Evolutionary conservation across 2,888 invertebrate genomes (phyloP), one percentile per base, ranked within the genome.

Genomic region (Asteroscopus sphinx): DNA sequence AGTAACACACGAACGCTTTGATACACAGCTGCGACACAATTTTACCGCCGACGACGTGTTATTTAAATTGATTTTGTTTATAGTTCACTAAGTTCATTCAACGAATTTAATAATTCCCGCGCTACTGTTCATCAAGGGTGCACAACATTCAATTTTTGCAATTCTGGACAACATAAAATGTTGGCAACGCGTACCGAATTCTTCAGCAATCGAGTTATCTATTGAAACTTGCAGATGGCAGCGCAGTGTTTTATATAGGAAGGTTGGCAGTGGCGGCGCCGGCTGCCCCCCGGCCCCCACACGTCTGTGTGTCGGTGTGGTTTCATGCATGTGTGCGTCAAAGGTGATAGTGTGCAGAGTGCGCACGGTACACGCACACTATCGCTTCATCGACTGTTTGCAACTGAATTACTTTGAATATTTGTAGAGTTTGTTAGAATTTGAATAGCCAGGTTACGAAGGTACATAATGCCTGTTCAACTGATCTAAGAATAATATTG

Each of bases 161-260:
- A 81, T 63, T 80, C 67, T 76, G 80, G 76, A 81, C 81, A 79
- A 80, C 77, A 77, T 81, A 76, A 82, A 86, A 88, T 88, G 89
- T 91, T 92, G 87, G 87, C 82, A 90, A 85, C 92, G 87, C 90
- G 91, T 82, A 88, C 88, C 84, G 87, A 85, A 83, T 89, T 87
- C 81, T 86, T 89, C 88, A 87, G 89, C 88, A 86, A 83, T 88
- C 92, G 88, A 92, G 93, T 94, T 94, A 90, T 90, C 90, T 90
- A 93, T 93, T 93, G 90, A 92, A 93, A 92, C 93, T 90, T 91
- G 91, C 90, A 94, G 94, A 94, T 92, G 94, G 93, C 94, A 89
- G 92, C 88, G 90, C 87, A 85, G 89, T 91, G 86, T 92, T 93
- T 90, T 94, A 94, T 94, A 91, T 85, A 90, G 87, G 80, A 87